Conservation (phyloP, 2,113 vertebrate genomes). For the Centropus bengalensis region DNA sequence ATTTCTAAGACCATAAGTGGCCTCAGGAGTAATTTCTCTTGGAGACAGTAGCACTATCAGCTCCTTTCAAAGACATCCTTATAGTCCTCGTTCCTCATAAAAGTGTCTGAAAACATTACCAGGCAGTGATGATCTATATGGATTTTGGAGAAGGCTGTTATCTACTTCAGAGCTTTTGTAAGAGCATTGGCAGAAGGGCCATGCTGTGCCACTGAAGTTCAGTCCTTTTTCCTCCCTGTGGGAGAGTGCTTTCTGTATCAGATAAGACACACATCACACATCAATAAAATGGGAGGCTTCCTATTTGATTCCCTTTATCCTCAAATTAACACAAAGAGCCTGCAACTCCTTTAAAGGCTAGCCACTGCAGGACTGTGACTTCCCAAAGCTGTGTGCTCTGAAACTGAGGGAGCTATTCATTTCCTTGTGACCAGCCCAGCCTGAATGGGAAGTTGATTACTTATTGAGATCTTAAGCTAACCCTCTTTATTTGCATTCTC, state of each 20-base stretch:
- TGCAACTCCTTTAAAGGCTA: neutral
- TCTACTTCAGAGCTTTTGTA: neutral
- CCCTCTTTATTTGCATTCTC: constrained; percentile 13
- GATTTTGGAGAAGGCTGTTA: constrained; percentile 3
- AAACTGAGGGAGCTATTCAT: neutral
- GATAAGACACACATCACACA: neutral
- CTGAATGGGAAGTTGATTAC: constrained; percentile 12
- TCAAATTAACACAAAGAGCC: neutral
- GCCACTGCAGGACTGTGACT: neutral
- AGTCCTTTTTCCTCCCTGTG: neutral
- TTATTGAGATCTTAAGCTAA: constrained; percentile 36
- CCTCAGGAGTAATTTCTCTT: neutral
- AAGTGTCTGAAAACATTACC: neutral
- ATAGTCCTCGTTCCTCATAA: neutral
- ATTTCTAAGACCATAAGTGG: neutral
- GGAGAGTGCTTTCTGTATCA: neutral
- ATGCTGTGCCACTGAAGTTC: neutral
- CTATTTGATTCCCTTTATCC: constrained; percentile 22
- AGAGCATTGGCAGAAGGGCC: neutral
- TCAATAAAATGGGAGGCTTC: neutral
- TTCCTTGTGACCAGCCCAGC: constrained; percentile 3
- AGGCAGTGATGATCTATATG: neutral
- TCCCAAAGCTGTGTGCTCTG: neutral
- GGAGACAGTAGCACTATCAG: neutral
- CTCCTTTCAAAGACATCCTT: neutral